Evolutionary conservation across 2,797 vertebrate genomes (phyloP).

Genomic region (Microctenopoma stevenorrisi): DNA sequence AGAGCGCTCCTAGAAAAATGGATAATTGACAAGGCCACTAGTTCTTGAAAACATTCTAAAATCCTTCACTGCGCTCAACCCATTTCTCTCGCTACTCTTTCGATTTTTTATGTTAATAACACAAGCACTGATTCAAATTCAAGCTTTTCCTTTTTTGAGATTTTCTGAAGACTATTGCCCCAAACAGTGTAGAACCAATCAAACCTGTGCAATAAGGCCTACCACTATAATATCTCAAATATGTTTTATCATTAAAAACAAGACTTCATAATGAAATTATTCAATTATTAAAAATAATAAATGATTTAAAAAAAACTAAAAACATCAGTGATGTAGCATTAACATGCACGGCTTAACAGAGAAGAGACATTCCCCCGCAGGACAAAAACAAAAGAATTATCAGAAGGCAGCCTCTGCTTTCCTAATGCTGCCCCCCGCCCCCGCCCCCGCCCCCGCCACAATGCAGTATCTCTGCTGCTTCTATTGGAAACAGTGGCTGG

Average conservation of each 20-base stretch:
- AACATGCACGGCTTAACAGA: constrained; percentile 63
- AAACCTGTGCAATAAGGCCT: constrained; percentile 83
- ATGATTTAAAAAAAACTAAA: constrained; percentile 58
- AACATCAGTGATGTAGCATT: constrained; percentile 54
- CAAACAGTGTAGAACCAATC: constrained; percentile 85
- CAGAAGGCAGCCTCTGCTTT: constrained; percentile 61
- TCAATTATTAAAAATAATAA: constrained; percentile 64
- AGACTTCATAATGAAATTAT: constrained; percentile 57
- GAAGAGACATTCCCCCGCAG: constrained; percentile 59
- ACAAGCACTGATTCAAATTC: constrained; percentile 60
- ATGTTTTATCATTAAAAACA: constrained; percentile 59
- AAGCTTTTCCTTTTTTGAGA: constrained; percentile 34
- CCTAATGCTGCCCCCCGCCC: constrained; percentile 30
- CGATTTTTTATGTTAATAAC: constrained; percentile 30
- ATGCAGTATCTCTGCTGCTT: constrained; percentile 27
- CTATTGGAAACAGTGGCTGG: constrained; percentile 53
- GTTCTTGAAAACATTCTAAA: constrained; percentile 70
- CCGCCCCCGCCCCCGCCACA: background rate
- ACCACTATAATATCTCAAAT: constrained; percentile 63
- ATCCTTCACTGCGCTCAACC: constrained; percentile 44
- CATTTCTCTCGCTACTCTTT: constrained; percentile 34
- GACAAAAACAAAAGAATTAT: constrained; percentile 73
- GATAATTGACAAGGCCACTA: constrained; percentile 80
- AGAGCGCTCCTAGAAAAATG: constrained; percentile 62
- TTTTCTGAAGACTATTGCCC: constrained; percentile 71